These are phyloP conservation scores for Amphipyra berbera DNA, from an alignment of 2,888 invertebrate species.

Conservation along the genomic window DNA sequence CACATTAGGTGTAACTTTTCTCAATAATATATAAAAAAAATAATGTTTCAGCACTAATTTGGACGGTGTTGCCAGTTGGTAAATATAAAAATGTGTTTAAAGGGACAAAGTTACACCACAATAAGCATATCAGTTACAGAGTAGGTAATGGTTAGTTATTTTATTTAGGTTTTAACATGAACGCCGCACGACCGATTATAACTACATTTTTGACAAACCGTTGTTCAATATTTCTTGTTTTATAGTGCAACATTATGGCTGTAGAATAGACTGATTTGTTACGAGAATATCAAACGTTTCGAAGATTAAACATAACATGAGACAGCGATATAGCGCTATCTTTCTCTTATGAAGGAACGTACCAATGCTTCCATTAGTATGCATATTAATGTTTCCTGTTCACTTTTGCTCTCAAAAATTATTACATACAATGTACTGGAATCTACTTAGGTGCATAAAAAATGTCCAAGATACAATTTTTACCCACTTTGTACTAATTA, in stretches of 20 bases:
- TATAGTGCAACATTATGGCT: not conserved
- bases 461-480: not conserved
- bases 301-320: not conserved
- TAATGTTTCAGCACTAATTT: constrained; percentile 65
- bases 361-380: no score
- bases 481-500: no score
- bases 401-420: no score
- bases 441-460: no score
- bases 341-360: no score
- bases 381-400: no score
- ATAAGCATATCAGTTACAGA: constrained; percentile 82
- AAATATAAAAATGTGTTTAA: not conserved
- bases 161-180: constrained; percentile 58
- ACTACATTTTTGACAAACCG: constrained; percentile 1
- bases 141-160: constrained; percentile 74
- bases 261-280: not conserved
- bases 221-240: constrained; percentile 1
- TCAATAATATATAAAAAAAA: constrained; percentile 15
- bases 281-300: not conserved
- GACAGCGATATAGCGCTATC: not conserved
- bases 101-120: constrained; percentile 68
- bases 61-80: constrained; percentile 52
- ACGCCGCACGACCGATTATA: constrained; percentile 36
- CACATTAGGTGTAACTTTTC: constrained; percentile 51
- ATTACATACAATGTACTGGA: no score